Conservation (phyloP, 2,797 vertebrate species). For the Macropus fuliginosus region DNA sequence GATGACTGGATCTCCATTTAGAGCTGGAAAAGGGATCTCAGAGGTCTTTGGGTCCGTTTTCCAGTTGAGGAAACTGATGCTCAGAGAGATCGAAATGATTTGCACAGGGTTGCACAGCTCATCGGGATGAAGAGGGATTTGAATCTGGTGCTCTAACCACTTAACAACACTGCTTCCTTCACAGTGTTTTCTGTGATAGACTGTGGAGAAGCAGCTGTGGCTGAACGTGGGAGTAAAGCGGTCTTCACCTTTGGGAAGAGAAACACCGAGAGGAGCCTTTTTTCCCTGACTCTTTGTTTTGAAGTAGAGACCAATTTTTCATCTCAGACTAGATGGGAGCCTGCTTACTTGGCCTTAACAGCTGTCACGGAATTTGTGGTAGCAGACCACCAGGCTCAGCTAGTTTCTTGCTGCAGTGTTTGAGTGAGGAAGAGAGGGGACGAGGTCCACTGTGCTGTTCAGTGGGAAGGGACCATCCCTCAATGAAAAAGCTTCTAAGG, state of each 20-base stretch:
- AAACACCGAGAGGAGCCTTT: neutral
- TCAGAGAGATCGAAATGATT: neutral
- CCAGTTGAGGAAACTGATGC: neutral
- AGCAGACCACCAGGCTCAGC: neutral
- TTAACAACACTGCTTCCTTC: neutral
- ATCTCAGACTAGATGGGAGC: slow-evolving; percentile 14
- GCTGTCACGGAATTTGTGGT: slow-evolving; percentile 8
- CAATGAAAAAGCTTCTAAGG: neutral
- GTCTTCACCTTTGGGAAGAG: neutral
- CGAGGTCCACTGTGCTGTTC: neutral
- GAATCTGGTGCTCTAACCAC: neutral
- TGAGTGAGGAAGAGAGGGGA: neutral
- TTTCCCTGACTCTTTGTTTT: neutral
- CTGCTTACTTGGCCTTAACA: neutral
- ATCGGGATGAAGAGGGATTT: neutral
- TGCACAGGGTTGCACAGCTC: neutral
- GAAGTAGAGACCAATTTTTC: neutral
- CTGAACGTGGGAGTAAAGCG: neutral
- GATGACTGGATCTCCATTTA: no score
- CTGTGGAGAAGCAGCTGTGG: neutral
- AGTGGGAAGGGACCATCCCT: neutral
- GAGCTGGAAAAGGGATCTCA: no score
- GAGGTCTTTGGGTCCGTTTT: neutral
- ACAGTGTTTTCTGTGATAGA: neutral
- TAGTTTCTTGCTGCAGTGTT: slow-evolving; percentile 25